phyloP scores from a whole-genome alignment of 2,888 invertebrate species.

The Gibbula magus region DNA sequence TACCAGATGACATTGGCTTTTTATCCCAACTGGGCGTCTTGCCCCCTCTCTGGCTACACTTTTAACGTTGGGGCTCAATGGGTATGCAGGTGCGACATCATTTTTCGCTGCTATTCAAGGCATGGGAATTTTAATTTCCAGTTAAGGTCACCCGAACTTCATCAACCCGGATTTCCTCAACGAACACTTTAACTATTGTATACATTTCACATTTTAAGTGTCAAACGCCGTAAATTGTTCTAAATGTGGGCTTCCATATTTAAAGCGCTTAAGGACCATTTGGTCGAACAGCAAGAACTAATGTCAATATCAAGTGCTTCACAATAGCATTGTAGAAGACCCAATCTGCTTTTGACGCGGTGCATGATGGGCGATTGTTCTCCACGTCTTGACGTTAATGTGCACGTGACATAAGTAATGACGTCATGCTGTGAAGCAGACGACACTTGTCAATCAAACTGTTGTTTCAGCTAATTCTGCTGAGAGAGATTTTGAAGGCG shows the following conservation, averaged over 20 bases:
- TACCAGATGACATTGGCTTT: too few relatives aligned
- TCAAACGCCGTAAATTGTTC: not conserved
- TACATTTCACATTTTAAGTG: too few relatives aligned
- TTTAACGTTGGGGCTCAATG: too few relatives aligned
- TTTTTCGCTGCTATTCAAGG: too few relatives aligned
- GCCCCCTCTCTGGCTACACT: too few relatives aligned
- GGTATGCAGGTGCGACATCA: too few relatives aligned
- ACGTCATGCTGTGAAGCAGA: constrained; percentile 12
- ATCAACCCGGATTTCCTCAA: too few relatives aligned
- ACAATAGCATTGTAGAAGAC: not conserved
- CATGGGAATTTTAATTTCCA: too few relatives aligned
- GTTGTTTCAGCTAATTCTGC: not conserved
- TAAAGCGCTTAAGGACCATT: not conserved
- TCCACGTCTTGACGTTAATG: not conserved
- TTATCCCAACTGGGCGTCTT: too few relatives aligned
- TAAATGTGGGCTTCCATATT: too few relatives aligned
- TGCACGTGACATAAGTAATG: constrained; percentile 21
- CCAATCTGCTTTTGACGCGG: constrained; percentile 13
- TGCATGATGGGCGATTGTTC: not conserved
- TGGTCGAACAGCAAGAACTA: not conserved
- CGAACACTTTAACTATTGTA: too few relatives aligned
- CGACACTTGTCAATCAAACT: constrained; percentile 7
- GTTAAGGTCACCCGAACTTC: too few relatives aligned
- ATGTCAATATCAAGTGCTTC: not conserved
- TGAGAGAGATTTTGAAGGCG: not conserved